These are phyloP conservation scores for Litoditis marina DNA, from an alignment of 2,888 invertebrate species.

Conservation along the genomic window DNA sequence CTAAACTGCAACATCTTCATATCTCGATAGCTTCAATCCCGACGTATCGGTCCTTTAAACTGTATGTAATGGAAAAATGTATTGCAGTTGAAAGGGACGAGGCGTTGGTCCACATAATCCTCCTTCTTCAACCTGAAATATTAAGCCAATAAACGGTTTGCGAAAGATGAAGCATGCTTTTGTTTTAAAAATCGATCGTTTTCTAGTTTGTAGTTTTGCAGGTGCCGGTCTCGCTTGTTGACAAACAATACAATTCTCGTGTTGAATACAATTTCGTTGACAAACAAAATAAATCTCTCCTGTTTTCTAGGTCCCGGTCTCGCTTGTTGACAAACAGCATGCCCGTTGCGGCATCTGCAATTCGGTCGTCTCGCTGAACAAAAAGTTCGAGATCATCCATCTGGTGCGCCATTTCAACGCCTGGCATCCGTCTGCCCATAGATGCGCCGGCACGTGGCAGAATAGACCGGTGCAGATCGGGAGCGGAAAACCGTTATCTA, in stretches of 20 bases:
- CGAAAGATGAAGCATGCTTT: neutral
- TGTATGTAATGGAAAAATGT: too few species aligned
- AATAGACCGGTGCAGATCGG: constrained; percentile 6
- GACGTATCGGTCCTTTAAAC: too few species aligned
- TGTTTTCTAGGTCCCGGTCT: constrained; percentile 48
- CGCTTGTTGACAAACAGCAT: constrained; percentile 59
- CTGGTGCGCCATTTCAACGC: constrained; percentile 61
- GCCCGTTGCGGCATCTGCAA: constrained; percentile 58
- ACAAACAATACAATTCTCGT: constrained; percentile 46
- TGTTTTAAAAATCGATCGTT: neutral
- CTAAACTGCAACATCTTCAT: too few species aligned
- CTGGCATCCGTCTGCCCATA: constrained; percentile 60
- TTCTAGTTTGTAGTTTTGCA: neutral
- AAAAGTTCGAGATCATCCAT: constrained; percentile 60
- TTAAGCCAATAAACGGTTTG: too few species aligned
- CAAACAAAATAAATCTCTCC: neutral
- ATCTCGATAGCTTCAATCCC: too few species aligned
- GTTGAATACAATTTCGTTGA: neutral
- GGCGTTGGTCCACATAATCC: too few species aligned
- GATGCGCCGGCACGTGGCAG: constrained; percentile 57
- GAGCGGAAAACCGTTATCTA: constrained; percentile 22
- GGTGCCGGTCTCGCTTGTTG: constrained; percentile 57
- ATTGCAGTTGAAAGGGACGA: too few species aligned
- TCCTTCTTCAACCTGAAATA: too few species aligned
- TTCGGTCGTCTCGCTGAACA: constrained; percentile 57